Conservation (phyloP, 2,888 invertebrate species). For the Escarpia spicata region DNA sequence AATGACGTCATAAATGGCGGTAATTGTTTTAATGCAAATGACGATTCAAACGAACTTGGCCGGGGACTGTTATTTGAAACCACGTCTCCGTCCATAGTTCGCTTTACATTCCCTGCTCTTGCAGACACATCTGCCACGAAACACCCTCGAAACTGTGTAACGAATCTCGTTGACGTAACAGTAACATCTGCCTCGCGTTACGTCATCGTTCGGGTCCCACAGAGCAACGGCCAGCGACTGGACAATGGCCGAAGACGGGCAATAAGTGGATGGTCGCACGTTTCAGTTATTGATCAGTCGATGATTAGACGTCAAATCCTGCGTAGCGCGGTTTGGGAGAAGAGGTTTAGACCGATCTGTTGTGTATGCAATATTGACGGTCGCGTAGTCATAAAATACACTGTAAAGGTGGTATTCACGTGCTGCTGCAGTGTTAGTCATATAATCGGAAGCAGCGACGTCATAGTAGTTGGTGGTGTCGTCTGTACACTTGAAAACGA, state of each 20-base stretch:
- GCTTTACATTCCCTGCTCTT: background rate
- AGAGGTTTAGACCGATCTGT: background rate
- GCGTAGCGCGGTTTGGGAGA: background rate
- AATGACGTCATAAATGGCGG: too few relatives aligned
- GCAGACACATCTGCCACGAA: constrained; percentile 1
- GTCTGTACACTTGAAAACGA: background rate
- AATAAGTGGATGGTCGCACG: background rate
- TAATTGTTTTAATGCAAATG: too few relatives aligned
- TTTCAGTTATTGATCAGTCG: background rate
- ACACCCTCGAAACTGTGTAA: background rate
- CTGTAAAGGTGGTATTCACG: background rate
- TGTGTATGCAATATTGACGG: background rate
- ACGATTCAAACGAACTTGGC: background rate
- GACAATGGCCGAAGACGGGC: background rate
- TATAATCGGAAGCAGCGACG: background rate
- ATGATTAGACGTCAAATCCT: background rate
- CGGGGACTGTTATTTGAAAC: background rate
- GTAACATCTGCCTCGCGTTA: constrained; percentile 6
- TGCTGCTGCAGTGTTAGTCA: too few relatives aligned
- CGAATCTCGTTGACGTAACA: background rate
- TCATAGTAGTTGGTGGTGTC: background rate
- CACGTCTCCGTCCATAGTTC: background rate
- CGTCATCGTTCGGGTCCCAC: background rate
- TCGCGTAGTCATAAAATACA: background rate
- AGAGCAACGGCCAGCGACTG: background rate